phyloP scores from a whole-genome alignment of 2,797 vertebrate genomes.

The Leuciscus waleckii region DNA sequence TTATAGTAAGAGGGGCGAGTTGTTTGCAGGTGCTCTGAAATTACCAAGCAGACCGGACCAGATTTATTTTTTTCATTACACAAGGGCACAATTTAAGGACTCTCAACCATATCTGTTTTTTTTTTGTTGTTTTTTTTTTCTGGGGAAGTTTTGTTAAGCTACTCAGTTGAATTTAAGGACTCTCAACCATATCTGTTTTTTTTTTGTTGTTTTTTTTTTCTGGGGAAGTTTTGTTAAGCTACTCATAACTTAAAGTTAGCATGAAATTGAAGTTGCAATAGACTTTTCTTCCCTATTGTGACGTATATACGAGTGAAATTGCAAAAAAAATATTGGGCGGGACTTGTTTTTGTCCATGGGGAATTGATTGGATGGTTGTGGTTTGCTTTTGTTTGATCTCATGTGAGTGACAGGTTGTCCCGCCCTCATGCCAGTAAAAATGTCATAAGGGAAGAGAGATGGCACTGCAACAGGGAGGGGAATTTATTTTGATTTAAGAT shows the following conservation, averaged over 20 bases:
- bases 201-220: constrained; percentile 25
- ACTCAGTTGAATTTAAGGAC: constrained; percentile 22
- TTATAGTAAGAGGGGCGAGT: constrained; percentile 47
- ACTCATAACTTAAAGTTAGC: background rate
- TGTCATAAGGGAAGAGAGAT: background rate
- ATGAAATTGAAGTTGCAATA: background rate
- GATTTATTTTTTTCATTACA: constrained; percentile 48
- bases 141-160: background rate
- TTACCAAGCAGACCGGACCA: constrained; percentile 31
- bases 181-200: constrained; percentile 41
- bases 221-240: background rate
- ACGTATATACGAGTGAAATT: background rate
- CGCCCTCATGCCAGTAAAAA: background rate
- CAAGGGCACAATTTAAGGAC: constrained; percentile 27
- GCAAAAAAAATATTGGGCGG: background rate
- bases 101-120: constrained; percentile 41
- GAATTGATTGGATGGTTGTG: background rate
- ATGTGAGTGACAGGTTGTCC: background rate
- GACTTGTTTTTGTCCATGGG: background rate
- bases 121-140: constrained; percentile 24
- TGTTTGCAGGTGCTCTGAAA: constrained; percentile 44
- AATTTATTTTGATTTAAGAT: too few species aligned
- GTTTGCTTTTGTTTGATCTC: background rate
- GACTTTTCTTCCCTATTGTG: background rate
- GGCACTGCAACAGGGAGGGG: too few species aligned